Evolutionary conservation across 2,797 vertebrate species (phyloP).

Genomic region (Rousettus madagascariensis): DNA sequence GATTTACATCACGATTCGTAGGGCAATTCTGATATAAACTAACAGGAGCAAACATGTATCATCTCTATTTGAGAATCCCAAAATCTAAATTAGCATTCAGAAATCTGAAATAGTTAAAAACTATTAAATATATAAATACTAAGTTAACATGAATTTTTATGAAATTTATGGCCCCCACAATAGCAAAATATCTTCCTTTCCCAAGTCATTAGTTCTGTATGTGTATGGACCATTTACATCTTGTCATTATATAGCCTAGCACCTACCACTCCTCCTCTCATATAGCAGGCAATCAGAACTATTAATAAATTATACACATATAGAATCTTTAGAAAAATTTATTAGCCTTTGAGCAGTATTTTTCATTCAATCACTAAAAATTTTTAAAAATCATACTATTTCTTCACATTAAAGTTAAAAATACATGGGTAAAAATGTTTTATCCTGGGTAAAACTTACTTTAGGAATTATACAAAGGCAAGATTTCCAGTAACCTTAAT

Average conservation of each 20-base stretch:
- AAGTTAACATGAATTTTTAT: not conserved
- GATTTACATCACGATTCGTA: not conserved
- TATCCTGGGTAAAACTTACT: not conserved
- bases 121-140: not conserved
- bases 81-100: not conserved
- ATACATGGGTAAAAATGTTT: not conserved
- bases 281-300: not conserved
- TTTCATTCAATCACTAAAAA: not conserved
- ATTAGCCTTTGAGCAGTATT: not conserved
- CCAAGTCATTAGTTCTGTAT: not conserved
- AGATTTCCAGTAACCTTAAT: not conserved
- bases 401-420: not conserved
- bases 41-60: not conserved
- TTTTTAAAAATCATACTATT: not conserved
- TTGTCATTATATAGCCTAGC: not conserved
- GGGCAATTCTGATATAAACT: not conserved
- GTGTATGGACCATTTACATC: not conserved
- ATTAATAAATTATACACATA: not conserved
- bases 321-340: not conserved
- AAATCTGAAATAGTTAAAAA: not conserved
- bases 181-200: not conserved
- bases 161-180: not conserved
- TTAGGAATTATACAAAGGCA: not conserved
- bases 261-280: not conserved
- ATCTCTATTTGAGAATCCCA: not conserved